These are phyloP conservation scores for Neoniphon sammara DNA, from an alignment of 2,797 vertebrate genomes.

Conservation along the genomic window DNA sequence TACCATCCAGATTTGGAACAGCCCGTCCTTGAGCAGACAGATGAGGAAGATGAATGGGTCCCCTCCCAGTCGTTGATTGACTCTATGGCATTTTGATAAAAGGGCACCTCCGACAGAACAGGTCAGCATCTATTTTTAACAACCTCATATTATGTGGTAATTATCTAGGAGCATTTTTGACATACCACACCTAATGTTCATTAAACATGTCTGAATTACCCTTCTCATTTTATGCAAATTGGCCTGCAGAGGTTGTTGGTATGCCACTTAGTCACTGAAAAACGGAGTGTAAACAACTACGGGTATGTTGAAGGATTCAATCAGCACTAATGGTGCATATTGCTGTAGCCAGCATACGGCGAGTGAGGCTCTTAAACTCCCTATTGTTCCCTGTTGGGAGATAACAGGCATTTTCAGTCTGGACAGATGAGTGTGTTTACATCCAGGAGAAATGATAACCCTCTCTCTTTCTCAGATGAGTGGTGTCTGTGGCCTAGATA, in stretches of 20 bases:
- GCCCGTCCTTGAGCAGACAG: conserved; percentile 46
- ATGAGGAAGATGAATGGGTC: conserved; percentile 63
- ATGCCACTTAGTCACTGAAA: conserved; percentile 1
- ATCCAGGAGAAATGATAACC: conserved; percentile 52
- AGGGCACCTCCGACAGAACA: conserved; percentile 20
- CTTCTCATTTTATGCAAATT: too few relatives aligned
- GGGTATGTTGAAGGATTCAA: conserved; percentile 10
- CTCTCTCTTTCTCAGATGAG: conserved; percentile 32
- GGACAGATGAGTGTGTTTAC: conserved; percentile 45
- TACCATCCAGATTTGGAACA: conserved; percentile 67
- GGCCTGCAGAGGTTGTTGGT: neutral
- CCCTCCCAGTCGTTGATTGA: conserved; percentile 40
- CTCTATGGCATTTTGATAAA: conserved; percentile 62
- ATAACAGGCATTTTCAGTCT: conserved; percentile 47
- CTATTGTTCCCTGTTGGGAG: conserved; percentile 46
- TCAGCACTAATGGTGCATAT: conserved; percentile 32
- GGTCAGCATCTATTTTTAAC: conserved; percentile 36
- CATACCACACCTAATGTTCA: conserved; percentile 14
- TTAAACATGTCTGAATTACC: neutral
- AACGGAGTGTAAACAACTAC: conserved; percentile 8
- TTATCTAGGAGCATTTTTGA: conserved; percentile 22
- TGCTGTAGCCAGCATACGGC: conserved; percentile 11
- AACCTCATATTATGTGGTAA: conserved; percentile 4
- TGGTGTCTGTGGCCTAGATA: conserved; percentile 56
- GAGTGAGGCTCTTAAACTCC: conserved; percentile 10